Base-by-base conservation (phyloP, 2,888 invertebrate genomes). In the Theretra japonica region DNA sequence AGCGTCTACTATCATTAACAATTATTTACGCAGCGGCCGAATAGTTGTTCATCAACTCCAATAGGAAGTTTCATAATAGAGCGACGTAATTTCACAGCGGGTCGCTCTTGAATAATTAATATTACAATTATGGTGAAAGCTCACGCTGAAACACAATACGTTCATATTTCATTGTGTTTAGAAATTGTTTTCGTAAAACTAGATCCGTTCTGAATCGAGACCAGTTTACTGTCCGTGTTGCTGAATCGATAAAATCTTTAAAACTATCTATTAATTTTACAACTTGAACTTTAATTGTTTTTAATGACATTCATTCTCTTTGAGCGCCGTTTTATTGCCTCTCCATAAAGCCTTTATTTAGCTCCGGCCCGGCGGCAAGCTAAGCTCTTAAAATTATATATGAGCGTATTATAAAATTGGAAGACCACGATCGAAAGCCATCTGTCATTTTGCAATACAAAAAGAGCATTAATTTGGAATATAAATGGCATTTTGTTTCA, bases 51-150 rank as follows among this genome's bases (percentile, higher is more conserved):
- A 76, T 74, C 73, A 76, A 72, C 72, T 69, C n/a, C 70, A 77
- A 80, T 76, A 78, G 77, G 76, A 78, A 77, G 80, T 80, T 76
- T 77, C 77, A 77, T 79, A 78, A 77, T 75, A 77, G 75, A 23
- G 17, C 65, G 65, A 65, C 65, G 65, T 65, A 65, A 65, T 88
- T 89, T 86, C 83, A 88, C 87, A 86, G 83, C 78, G 80, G 78
- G 80, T 78, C 83, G 84, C 81, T 78, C 81, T 83, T 85, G 83
- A 85, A 88, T 87, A 87, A 87, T 87, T 85, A 82, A 86, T 84
- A 85, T 79, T 77, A 81, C 84, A 84, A 86, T 85, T 83, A 80
- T 75, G 82, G 84, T 83, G 86, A 87, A 87, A 86, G 86, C 78
- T 74, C 65, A 48, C 73, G 70, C 75, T 72, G 75, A 75, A 65